A percentile compares a stretch with the other conserved stretches of the same genome.
Evolutionary conservation across 2,113 vertebrate species (phyloP).

Genomic region (Scortum barcoo): DNA sequence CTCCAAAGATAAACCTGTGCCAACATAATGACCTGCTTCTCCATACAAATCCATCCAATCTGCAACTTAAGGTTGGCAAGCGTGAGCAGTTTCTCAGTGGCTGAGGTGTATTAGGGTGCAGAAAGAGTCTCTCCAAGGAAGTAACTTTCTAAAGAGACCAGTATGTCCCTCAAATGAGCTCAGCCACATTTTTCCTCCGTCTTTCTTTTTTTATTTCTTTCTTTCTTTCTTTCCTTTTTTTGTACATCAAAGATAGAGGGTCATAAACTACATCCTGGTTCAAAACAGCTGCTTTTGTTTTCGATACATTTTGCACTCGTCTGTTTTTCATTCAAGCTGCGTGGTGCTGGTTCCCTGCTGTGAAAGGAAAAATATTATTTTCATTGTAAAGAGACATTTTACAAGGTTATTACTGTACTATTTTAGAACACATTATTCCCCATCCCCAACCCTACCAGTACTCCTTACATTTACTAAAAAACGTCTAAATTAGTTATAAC

Average conservation of each 20-base stretch:
- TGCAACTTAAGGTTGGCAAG: constrained; percentile 47
- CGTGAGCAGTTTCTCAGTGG: constrained; percentile 38
- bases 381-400: neutral
- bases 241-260: neutral
- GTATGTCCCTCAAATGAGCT: constrained; percentile 16
- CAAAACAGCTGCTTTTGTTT: constrained; percentile 30
- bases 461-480: neutral
- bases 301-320: neutral
- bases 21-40: constrained; percentile 51
- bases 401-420: neutral
- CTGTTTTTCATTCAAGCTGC: constrained; percentile 5
- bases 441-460: neutral
- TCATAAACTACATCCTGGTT: neutral
- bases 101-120: constrained; percentile 56
- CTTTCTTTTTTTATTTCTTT: neutral
- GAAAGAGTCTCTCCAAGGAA: constrained; percentile 44
- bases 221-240: constrained; percentile 1
- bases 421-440: neutral
- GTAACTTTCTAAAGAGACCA: constrained; percentile 45
- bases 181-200: constrained; percentile 6
- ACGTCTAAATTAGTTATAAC: neutral
- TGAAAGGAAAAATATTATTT: neutral
- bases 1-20: constrained; percentile 27
- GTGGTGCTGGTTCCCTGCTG: neutral
- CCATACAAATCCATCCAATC: constrained; percentile 49